These are phyloP conservation scores for Crotalus helleri DNA, from an alignment of 2,113 vertebrate species.

Conservation along the genomic window DNA sequence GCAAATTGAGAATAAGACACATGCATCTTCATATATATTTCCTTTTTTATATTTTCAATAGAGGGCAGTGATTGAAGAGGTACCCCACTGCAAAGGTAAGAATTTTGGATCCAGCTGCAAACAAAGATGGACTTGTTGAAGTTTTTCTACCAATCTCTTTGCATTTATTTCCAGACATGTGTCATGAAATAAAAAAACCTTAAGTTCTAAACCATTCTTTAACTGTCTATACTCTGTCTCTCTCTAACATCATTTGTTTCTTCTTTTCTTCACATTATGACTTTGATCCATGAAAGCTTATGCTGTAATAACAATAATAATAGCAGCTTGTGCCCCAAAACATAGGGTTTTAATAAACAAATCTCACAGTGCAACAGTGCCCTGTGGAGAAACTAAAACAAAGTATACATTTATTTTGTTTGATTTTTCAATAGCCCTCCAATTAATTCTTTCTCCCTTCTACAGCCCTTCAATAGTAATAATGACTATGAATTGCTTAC, in stretches of 20 bases:
- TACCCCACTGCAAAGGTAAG: background rate
- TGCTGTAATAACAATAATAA: background rate
- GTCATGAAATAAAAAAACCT: background rate
- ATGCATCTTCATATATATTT: background rate
- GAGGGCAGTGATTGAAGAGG: background rate
- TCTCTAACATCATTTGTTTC: background rate
- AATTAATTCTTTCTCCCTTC: background rate
- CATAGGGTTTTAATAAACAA: background rate
- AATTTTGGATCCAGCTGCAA: background rate
- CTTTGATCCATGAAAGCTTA: background rate
- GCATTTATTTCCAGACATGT: background rate
- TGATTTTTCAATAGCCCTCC: background rate
- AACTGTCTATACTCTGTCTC: background rate
- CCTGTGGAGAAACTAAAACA: background rate
- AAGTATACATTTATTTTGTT: background rate
- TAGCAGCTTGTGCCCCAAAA: background rate
- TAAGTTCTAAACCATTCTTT: background rate
- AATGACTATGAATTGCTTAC: background rate
- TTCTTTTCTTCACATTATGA: background rate
- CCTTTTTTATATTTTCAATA: background rate
- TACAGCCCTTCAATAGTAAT: background rate
- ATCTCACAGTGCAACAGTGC: background rate
- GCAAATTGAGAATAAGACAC: background rate
- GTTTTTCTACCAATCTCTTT: background rate
- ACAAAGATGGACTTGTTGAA: background rate